A percentile compares a stretch with the other conserved stretches of the same genome.
These are phyloP conservation scores for Aleiodes testaceus DNA, from an alignment of 2,888 invertebrate genomes.

Conservation along the genomic window DNA sequence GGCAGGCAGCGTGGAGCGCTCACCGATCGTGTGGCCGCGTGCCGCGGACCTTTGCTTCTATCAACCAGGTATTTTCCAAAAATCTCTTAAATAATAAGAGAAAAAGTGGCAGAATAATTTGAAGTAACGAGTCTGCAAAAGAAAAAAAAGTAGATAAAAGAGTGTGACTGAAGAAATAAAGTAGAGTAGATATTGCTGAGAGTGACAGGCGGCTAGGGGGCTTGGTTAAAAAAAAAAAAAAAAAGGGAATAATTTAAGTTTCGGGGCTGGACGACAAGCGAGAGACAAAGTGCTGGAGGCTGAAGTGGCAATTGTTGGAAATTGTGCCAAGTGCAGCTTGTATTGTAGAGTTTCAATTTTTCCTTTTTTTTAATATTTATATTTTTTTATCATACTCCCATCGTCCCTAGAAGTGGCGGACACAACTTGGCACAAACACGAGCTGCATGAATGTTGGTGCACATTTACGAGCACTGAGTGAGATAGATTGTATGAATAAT, in stretches of 20 bases:
- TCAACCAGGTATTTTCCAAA: slow-evolving; percentile 66
- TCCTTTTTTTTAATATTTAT: slow-evolving; percentile 13
- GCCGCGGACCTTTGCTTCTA: slow-evolving; percentile 70
- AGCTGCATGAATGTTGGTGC: background rate
- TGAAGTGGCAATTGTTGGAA: slow-evolving; percentile 39
- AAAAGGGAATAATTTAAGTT: slow-evolving; percentile 28
- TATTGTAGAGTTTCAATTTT: slow-evolving; percentile 46
- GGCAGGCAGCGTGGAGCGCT: slow-evolving; percentile 71
- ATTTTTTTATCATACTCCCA: slow-evolving; percentile 41
- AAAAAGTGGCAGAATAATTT: too few species aligned
- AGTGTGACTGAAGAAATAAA: slow-evolving; percentile 17
- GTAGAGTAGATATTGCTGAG: slow-evolving; percentile 19
- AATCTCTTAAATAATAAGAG: background rate
- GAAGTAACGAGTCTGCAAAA: too few species aligned
- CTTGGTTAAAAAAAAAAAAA: background rate
- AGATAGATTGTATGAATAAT: slow-evolving; percentile 19
- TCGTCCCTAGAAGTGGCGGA: slow-evolving; percentile 39
- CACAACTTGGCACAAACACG: slow-evolving; percentile 53
- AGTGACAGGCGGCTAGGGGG: background rate
- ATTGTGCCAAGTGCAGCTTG: slow-evolving; percentile 50
- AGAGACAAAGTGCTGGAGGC: slow-evolving; percentile 37
- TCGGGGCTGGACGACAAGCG: background rate
- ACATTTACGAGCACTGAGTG: slow-evolving; percentile 33
- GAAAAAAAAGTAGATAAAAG: slow-evolving; percentile 21
- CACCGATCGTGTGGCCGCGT: slow-evolving; percentile 71